Evolutionary conservation across 1,140 invertebrate species (phyloP), one percentile per base, ranked within the genome.

Genomic region (Radopholus similis): DNA sequence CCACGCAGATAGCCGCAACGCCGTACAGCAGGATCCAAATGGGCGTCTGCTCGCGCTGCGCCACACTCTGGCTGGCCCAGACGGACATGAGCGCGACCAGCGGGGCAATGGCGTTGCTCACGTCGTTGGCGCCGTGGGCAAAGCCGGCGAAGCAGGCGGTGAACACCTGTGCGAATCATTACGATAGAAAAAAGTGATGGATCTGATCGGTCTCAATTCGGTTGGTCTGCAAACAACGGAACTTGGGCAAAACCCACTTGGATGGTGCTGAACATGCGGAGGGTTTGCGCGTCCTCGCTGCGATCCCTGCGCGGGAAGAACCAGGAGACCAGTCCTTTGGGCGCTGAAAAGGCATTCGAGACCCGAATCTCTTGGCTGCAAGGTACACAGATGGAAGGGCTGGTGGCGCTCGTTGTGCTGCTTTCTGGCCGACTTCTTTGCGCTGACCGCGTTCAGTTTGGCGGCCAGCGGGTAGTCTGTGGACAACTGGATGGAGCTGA

Each of bases 21-120:
- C 95, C 95, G 81, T 90, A 97, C 28, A 97, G 84, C 26, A 97
- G 51, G 13, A 80, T 44, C 34, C 72, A 80, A 21, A 80, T 57
- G 0, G 78, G 70, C 1, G 77, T 70, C 32, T 51, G 72, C 21
- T 73, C 54, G n/a, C n/a, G 9, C 34, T 75, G 73, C 37, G 40
- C 37, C 8, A 70, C 75, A 18, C 56, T 73, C 5, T 83, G 84
- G 44, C 83, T 80, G n/a, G 72, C 53, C 68, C 83, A 87, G 60
- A 97, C 89, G 70, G 94, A 86, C 89, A 92, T 95, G 0, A 97
- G 83, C 0, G 91, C 92, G 49, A 97, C 91, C 21, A 97, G 84
- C 0, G 95, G 95, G 5, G 93, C 94, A 75, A 97, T 96, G 0
- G 94, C 93, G 85, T 97, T 97, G 83, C 92, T 91, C 9, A 73